Evolutionary conservation across 2,888 invertebrate genomes (phyloP), one percentile per base, ranked within the genome.

Genomic region (Hirtodrosophila histrioides): DNA sequence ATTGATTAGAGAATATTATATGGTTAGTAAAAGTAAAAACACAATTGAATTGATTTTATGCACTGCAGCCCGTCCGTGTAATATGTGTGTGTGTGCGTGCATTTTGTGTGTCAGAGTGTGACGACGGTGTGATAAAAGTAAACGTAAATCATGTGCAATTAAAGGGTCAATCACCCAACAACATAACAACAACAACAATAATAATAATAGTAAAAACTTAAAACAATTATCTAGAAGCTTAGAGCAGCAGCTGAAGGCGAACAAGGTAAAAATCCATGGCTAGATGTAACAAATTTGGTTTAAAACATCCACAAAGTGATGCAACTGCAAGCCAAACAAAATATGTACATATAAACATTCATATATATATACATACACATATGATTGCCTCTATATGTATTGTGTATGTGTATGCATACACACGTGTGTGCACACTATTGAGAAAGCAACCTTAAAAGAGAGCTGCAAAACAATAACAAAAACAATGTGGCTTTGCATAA

Each of bases 141-240:
- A 68, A 65, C 57, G 56, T 57, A 73, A 77, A 65, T 71, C 64
- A 65, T 78, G 67, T 81, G 81, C 63, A 78, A 80, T 76, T 81
- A 76, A 60, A 72, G 51, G 81, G 78, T 75, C 81, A 78, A 69
- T 81, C 75, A 81, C 73, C 78, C 56, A 69, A 35, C 31, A 71
- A 36, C 48, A 60, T 44, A 62, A 63, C 24, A 62, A 55, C 7
- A 31, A 31, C 9, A 31, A 31, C 1, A 31, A 48, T 43, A 48
- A 36, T 36, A 60, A 44, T 36, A n/a, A 24, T 27, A 50, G 33
- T 39, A 27, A 49, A 27, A 69, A 29, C 40, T 6, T 43, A 35
- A 24, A 36, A 41, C 29, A 24, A 54, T 41, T 9, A 36, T 36
- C 9, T 3, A 31, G 11, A 43, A 12, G 9, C 35, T 39, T 31